Conservation (phyloP, 2,797 vertebrate genomes). For the Echeneis naucrates region DNA sequence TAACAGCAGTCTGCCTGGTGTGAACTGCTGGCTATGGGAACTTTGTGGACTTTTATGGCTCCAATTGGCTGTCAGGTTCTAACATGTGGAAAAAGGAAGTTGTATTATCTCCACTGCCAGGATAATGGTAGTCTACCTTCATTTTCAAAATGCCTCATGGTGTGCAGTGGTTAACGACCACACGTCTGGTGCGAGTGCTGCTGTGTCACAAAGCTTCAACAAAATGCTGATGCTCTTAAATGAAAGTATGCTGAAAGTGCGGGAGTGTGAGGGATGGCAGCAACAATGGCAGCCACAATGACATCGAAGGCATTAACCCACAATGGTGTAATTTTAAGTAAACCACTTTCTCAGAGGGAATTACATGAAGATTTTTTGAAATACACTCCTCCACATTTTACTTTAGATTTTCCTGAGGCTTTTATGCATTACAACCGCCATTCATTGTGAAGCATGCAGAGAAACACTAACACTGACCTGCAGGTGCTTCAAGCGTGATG, state of each 20-base stretch:
- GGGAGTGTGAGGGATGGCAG: background rate
- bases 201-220: constrained; percentile 17
- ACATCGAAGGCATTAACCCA: background rate
- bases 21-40: constrained; percentile 68
- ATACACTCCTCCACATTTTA: background rate
- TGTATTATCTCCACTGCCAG: constrained; percentile 72
- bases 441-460: background rate
- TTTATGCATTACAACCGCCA: constrained; percentile 13
- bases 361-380: background rate
- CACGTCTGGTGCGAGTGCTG: constrained; percentile 20
- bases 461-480: background rate
- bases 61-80: constrained; percentile 72
- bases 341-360: background rate
- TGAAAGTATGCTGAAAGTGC: background rate
- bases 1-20: constrained; percentile 73
- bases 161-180: constrained; percentile 53
- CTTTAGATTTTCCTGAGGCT: background rate
- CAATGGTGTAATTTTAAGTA: background rate
- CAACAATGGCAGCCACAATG: too few relatives aligned
- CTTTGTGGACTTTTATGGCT: constrained; percentile 73
- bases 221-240: constrained; percentile 6
- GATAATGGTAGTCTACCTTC: constrained; percentile 69
- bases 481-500: constrained; percentile 9
- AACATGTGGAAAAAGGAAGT: constrained; percentile 77
- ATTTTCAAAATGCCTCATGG: constrained; percentile 52